Evolutionary conservation across 2,113 vertebrate genomes (phyloP).

Genomic region (Urocolius indicus): DNA sequence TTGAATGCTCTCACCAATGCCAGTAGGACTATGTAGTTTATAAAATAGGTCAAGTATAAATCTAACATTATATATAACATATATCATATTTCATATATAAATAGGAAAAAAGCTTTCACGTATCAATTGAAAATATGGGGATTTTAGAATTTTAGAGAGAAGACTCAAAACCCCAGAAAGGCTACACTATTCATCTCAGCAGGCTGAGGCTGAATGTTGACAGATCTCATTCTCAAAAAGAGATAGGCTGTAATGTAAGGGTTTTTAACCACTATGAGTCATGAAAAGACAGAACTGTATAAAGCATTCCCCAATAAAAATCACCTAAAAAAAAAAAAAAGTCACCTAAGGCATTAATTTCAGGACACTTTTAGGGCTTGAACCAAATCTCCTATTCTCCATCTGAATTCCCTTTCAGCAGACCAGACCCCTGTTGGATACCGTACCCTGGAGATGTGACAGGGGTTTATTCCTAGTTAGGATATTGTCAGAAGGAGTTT

Average conservation of each 20-base stretch:
- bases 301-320: neutral
- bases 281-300: neutral
- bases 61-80: neutral
- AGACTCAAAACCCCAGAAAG: neutral
- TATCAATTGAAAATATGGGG: neutral
- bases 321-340: no score
- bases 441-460: neutral
- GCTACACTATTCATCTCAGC: neutral
- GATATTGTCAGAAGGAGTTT: neutral
- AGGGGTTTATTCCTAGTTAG: neutral
- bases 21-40: neutral
- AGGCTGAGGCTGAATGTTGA: neutral
- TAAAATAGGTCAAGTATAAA: neutral
- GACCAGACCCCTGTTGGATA: neutral
- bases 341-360: slow-evolving; percentile 5
- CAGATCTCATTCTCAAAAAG: neutral
- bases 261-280: neutral
- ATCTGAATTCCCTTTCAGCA: neutral
- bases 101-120: neutral
- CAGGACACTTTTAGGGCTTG: neutral
- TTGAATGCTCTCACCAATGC: neutral
- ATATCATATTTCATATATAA: neutral
- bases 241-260: neutral
- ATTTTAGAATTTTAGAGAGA: neutral
- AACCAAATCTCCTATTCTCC: neutral